Base-by-base conservation (phyloP, 1,140 invertebrate species). In the Charaxes varanes region DNA sequence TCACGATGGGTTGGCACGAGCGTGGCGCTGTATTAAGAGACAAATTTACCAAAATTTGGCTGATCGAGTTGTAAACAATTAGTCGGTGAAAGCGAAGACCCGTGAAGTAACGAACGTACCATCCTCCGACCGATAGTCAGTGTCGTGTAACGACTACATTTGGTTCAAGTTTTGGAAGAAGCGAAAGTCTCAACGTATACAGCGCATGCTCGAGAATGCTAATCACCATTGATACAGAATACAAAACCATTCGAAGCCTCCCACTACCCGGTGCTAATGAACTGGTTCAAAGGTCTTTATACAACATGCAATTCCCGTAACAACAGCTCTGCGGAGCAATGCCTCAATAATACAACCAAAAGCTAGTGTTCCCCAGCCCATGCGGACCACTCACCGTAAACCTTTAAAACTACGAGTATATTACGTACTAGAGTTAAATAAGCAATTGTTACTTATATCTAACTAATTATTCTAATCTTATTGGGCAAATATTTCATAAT, bases 121-220 rank as follows among this genome's bases (percentile, higher is more conserved):
- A 82, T 82, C 78, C 78, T 82, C 78, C 64, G 74, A 74, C 74
- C 74, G 74, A 78, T 65, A 66, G 77, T 65, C 72, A 59, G 54
- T 53, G 55, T 62, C 61, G 49, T 50, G 49, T 48, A 46, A 58
- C 61, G 40, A 62, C 56, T 56, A 56, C 40, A 53, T 42, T 40
- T 57, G 26, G 31, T 41, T 42, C 33, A 52, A 45, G 30, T 65
- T 62, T 70, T 64, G 56, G 63, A 78, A 71, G 57, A 80, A 82
- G 78, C 78, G 63, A 68, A 67, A 76, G 62, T 78, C 60, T 80
- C 67, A 79, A 78, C 65, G 72, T 60, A 70, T 74, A 82, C 73
- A 79, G 76, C 76, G 74, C 78, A 82, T 82, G 78, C 78, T 80
- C 69, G 73, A 77, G 52, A 66, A 59, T 60, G 49, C 68, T 70